A percentile compares a stretch with the other conserved stretches of the same genome.
phyloP scores from a whole-genome alignment of 2,113 vertebrate genomes.

The Calidris pygmaea region DNA sequence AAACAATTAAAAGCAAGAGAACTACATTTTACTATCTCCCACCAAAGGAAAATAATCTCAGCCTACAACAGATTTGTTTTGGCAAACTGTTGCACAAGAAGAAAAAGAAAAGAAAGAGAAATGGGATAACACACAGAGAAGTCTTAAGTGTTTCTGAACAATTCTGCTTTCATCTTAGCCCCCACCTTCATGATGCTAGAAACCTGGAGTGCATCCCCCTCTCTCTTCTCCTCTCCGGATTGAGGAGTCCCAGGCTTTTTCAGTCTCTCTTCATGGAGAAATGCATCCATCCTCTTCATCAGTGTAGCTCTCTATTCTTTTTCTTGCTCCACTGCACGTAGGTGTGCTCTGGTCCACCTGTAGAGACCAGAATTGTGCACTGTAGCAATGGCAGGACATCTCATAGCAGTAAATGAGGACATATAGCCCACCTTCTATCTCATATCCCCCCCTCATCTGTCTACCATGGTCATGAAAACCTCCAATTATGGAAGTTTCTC shows the following conservation, averaged over 20 bases:
- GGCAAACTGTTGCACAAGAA: background rate
- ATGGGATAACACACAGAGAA: background rate
- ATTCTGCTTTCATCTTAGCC: background rate
- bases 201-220: background rate
- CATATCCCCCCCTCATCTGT: background rate
- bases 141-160: background rate
- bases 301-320: background rate
- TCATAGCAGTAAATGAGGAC: background rate
- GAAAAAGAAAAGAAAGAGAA: background rate
- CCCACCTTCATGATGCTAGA: background rate
- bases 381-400: background rate
- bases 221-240: background rate
- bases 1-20: background rate
- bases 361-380: background rate
- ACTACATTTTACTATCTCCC: background rate
- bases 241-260: background rate
- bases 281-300: background rate
- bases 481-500: background rate
- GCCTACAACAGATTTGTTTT: background rate
- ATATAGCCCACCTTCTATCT: background rate
- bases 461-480: background rate
- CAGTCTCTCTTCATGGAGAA: background rate
- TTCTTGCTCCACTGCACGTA: background rate
- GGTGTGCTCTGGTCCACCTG: background rate
- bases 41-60: background rate